phyloP scores from a whole-genome alignment of 2,888 invertebrate genomes.

The Mesoligia furuncula region DNA sequence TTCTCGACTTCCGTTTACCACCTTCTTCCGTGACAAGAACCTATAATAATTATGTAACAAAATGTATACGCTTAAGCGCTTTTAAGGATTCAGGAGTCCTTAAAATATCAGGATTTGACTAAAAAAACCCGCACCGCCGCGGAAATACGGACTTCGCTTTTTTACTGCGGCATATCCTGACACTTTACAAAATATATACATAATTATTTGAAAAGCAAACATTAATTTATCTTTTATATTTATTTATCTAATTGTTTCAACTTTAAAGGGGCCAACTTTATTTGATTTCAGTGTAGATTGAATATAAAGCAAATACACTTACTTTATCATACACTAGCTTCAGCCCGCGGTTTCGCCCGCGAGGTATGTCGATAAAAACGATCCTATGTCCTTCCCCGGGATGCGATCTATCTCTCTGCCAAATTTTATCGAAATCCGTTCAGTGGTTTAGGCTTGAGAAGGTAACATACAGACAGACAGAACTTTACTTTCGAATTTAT shows the following conservation, averaged over 20 bases:
- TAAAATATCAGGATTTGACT: neutral
- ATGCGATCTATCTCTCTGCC: too few relatives aligned
- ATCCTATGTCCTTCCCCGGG: too few relatives aligned
- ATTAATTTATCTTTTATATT: neutral
- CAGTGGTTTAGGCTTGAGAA: too few relatives aligned
- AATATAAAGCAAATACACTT: neutral
- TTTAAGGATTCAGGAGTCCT: constrained; percentile 18
- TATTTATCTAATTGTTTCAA: neutral
- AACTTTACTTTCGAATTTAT: too few relatives aligned
- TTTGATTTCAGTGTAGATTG: neutral
- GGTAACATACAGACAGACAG: too few relatives aligned
- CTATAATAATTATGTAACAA: neutral
- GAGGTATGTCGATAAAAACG: too few relatives aligned
- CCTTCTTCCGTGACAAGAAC: neutral
- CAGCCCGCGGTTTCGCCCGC: too few relatives aligned
- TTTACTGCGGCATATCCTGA: neutral
- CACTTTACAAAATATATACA: neutral
- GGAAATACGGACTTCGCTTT: neutral
- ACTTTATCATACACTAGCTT: neutral
- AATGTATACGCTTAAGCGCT: neutral
- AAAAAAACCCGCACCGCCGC: neutral
- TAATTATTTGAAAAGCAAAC: neutral
- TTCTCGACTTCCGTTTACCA: neutral
- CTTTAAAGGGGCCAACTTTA: neutral
- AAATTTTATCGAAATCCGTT: too few relatives aligned